These are phyloP conservation scores for Darevskia mixta DNA, from an alignment of 2,797 vertebrate genomes.

Conservation along the genomic window DNA sequence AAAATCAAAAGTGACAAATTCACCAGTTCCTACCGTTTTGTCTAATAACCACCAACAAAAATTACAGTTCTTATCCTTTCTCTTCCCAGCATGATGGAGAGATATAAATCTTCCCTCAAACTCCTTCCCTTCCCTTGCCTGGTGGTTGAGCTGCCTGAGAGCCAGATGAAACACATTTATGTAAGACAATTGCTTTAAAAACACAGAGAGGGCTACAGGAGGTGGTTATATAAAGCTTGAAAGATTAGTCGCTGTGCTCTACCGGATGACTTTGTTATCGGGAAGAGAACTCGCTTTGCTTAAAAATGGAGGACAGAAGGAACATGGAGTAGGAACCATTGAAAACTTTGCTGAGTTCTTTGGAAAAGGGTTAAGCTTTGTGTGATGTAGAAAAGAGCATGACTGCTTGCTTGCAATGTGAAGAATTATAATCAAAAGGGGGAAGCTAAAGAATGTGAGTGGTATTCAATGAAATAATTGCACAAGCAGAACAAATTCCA, in stretches of 20 bases:
- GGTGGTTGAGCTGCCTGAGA: not conserved
- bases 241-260: not conserved
- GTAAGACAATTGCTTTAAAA: conserved; percentile 4
- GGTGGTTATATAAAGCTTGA: not conserved
- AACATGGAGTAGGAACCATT: not conserved
- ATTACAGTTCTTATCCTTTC: not conserved
- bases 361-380: not conserved
- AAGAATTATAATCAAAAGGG: conserved; percentile 1
- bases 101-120: not conserved
- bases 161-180: not conserved
- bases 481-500: too few species aligned
- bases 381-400: conserved; percentile 7
- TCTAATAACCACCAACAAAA: not conserved
- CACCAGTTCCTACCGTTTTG: not conserved
- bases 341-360: not conserved
- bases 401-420: conserved; percentile 1
- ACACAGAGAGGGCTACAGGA: not conserved
- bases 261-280: not conserved
- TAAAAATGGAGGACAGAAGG: conserved; percentile 34
- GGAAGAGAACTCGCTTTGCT: conserved; percentile 12
- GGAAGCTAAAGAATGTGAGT: too few species aligned
- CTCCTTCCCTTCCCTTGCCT: not conserved
- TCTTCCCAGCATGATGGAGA: not conserved
- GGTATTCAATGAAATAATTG: too few species aligned
- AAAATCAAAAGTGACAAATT: too few species aligned